Percentiles rank a stretch among this genome's conserved stretches.
phyloP scores from a whole-genome alignment of 2,888 invertebrate species.

The Athetis lepigone region DNA sequence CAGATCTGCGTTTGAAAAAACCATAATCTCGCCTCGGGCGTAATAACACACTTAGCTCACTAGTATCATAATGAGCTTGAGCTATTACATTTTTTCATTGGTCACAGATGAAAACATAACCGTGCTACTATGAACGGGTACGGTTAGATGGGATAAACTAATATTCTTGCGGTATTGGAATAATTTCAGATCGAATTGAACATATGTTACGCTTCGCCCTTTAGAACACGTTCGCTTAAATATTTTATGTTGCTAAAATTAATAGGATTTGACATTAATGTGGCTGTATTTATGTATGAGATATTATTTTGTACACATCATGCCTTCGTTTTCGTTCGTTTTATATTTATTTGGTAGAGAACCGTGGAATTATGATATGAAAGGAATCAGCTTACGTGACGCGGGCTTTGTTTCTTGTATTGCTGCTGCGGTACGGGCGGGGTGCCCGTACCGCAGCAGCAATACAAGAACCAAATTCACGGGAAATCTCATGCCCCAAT shows the following conservation, averaged over 20 bases:
- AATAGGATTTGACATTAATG: constrained; percentile 26
- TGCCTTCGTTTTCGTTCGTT: constrained; percentile 41
- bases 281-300: constrained; percentile 13
- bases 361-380: constrained; percentile 58
- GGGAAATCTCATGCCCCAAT: constrained; percentile 72
- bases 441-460: constrained; percentile 39
- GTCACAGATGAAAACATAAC: constrained; percentile 32
- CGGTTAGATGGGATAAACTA: constrained; percentile 14
- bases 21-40: too few species aligned
- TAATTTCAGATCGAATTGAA: constrained; percentile 41
- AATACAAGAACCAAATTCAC: constrained; percentile 65
- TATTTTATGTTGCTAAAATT: constrained; percentile 35
- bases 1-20: too few species aligned
- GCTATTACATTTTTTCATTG: too few species aligned
- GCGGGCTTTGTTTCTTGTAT: too few species aligned
- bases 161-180: constrained; percentile 19
- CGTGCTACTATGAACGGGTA: background rate
- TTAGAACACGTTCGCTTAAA: constrained; percentile 13
- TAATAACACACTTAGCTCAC: too few species aligned
- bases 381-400: constrained; percentile 64
- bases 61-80: too few species aligned
- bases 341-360: constrained; percentile 44
- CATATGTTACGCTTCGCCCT: constrained; percentile 21
- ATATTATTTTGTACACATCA: constrained; percentile 37
- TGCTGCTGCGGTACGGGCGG: too few species aligned